Evolutionary conservation across 2,888 invertebrate genomes (phyloP), one percentile per base, ranked within the genome.

Genomic region (Rhagonycha fulva): DNA sequence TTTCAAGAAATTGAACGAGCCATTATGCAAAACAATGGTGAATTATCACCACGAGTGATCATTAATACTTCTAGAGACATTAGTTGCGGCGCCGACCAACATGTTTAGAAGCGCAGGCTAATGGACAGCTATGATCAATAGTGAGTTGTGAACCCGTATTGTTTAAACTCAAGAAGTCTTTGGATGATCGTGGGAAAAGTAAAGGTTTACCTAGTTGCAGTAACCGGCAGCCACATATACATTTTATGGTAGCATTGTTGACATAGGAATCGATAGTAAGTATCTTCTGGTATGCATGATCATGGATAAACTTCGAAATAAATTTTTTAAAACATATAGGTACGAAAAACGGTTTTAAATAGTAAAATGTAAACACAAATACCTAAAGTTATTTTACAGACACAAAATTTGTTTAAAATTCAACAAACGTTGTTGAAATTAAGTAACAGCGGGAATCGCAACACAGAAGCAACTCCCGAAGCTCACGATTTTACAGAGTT

Each of bases 131-230:
- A 84, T 84, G 85, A 85, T 85, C 85, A 85, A 85, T 85, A 84
- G 84, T 85, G 83, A 85, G 84, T 86, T 85, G 86, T 82, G 85
- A 84, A 82, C 84, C 81, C 80, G 85, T 86, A 86, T 86, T 86
- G 86, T 86, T 86, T 84, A 72, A 47, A 71, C 72, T 72, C 78
- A 73, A 78, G 84, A 81, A 66, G 63, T 66, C 82, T 83, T 83
- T 79, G 78, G 81, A 85, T 84, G 85, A 83, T 84, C 86, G 85
- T 85, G 86, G 85, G 86, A 86, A 86, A 86, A 83, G 85, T 79
- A 86, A 85, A 85, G 85, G 82, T 83, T 83, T 80, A 79, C 79
- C 77, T 79, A 80, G 76, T 76, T 77, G 73, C 70, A 71, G 78
- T 74, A 77, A 74, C 77, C 75, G 73, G 75, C 78, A 78, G 78